These are phyloP conservation scores for Diaperis boleti DNA, from an alignment of 2,888 invertebrate species.

Conservation along the genomic window DNA sequence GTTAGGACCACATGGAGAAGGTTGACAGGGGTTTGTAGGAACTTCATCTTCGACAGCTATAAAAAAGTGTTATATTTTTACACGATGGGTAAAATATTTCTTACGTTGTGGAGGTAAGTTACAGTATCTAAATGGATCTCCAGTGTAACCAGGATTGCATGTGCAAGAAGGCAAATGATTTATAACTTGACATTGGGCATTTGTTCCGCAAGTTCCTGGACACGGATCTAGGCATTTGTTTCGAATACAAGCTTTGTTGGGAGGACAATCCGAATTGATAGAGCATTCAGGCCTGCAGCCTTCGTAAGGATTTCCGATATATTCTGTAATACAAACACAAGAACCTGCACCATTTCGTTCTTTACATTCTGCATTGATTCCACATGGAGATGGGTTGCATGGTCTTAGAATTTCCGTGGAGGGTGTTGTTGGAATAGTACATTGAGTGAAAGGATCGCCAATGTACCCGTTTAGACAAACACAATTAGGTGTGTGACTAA, in stretches of 20 bases:
- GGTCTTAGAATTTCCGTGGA: slow-evolving; percentile 67
- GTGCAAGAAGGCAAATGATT: slow-evolving; percentile 77
- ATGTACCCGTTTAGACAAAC: slow-evolving; percentile 75
- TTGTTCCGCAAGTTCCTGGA: slow-evolving; percentile 77
- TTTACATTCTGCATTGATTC: slow-evolving; percentile 74
- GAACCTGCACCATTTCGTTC: slow-evolving; percentile 74
- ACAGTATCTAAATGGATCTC: slow-evolving; percentile 74
- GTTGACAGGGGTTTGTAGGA: slow-evolving; percentile 73
- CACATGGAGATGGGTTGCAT: slow-evolving; percentile 77
- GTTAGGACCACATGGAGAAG: slow-evolving; percentile 81
- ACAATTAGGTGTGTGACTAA: slow-evolving; percentile 82
- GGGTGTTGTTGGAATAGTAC: slow-evolving; percentile 63
- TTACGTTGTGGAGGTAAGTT: slow-evolving; percentile 64
- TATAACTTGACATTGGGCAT: slow-evolving; percentile 75
- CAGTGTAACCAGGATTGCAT: slow-evolving; percentile 73
- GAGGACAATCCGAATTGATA: slow-evolving; percentile 75
- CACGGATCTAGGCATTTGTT: slow-evolving; percentile 79
- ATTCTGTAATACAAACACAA: slow-evolving; percentile 75
- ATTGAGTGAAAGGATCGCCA: slow-evolving; percentile 76
- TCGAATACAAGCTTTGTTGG: slow-evolving; percentile 73
- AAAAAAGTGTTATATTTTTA: background rate
- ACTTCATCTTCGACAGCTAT: slow-evolving; percentile 15
- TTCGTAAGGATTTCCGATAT: slow-evolving; percentile 78
- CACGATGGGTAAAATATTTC: no score
- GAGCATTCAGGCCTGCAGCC: slow-evolving; percentile 79